Percentiles rank a stretch among this genome's conserved stretches.
These are phyloP conservation scores for Heliconius hewitsoni DNA, from an alignment of 1,140 invertebrate species.

Conservation along the genomic window DNA sequence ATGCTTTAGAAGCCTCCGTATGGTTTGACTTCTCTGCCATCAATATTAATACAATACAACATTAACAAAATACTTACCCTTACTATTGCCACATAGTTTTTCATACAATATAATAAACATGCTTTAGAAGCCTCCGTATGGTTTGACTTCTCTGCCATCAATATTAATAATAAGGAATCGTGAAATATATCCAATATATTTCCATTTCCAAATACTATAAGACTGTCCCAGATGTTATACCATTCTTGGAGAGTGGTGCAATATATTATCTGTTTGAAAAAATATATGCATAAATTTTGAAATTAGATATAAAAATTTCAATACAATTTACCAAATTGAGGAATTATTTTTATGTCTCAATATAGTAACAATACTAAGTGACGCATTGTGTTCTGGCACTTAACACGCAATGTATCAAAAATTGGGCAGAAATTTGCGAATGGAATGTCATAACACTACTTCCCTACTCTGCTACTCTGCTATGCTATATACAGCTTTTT, in stretches of 20 bases:
- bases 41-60: conserved; percentile 47
- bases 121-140: conserved; percentile 49
- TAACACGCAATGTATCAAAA: too few species aligned
- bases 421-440: too few species aligned
- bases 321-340: not conserved
- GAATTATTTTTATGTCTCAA: not conserved
- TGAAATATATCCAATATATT: conserved; percentile 53
- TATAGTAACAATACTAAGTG: too few species aligned
- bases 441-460: too few species aligned
- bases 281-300: not conserved
- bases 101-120: conserved; percentile 62
- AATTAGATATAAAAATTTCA: not conserved
- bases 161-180: conserved; percentile 49
- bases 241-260: conserved; percentile 59
- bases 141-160: conserved; percentile 49
- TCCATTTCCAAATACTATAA: conserved; percentile 42
- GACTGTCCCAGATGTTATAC: conserved; percentile 62
- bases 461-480: too few species aligned
- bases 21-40: conserved; percentile 51
- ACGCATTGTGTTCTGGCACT: too few species aligned
- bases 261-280: conserved; percentile 49
- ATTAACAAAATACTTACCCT: conserved; percentile 49
- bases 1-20: conserved; percentile 50
- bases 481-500: too few species aligned
- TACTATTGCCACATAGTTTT: conserved; percentile 52